phyloP scores from a whole-genome alignment of 1,140 invertebrate species.

The Paralvinella palmiformis region DNA sequence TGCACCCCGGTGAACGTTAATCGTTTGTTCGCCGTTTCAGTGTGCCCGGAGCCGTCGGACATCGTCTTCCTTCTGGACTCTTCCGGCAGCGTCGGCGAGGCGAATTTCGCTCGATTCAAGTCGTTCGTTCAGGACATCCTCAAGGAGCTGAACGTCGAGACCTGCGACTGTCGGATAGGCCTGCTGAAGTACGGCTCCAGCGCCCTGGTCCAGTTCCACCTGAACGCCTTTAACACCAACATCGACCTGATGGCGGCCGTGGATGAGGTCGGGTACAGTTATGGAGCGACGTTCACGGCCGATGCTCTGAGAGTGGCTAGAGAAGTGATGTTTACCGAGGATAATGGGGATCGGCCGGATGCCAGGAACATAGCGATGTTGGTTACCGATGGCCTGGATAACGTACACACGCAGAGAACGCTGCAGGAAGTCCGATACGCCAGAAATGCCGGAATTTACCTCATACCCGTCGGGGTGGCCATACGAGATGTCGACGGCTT shows the following conservation, averaged over 20 bases:
- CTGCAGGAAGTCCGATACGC: constrained; percentile 2
- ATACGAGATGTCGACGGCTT: neutral
- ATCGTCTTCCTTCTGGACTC: constrained; percentile 11
- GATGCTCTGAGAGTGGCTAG: constrained; percentile 13
- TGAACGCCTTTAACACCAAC: constrained; percentile 1
- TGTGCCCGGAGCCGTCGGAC: constrained; percentile 22
- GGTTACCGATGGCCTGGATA: constrained; percentile 3
- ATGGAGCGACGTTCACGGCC: constrained; percentile 12
- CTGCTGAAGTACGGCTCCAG: constrained; percentile 18
- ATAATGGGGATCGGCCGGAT: constrained; percentile 5
- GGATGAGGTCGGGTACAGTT: constrained; percentile 10
- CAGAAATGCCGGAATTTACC: constrained; percentile 3
- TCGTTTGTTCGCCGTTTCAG: constrained; percentile 23
- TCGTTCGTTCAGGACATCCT: constrained; percentile 9
- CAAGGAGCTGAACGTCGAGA: neutral
- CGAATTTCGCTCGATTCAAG: constrained; percentile 10
- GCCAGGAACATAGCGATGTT: constrained; percentile 14
- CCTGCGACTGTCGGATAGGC: constrained; percentile 7
- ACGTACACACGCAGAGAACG: neutral
- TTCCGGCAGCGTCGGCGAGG: constrained; percentile 12
- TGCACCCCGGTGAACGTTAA: too few species aligned
- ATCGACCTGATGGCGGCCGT: constrained; percentile 1
- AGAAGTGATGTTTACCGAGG: neutral
- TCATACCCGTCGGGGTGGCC: constrained; percentile 11
- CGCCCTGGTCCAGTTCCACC: constrained; percentile 15